Base-by-base conservation (phyloP, 2,888 invertebrate species). In the Tetranychus piercei region DNA sequence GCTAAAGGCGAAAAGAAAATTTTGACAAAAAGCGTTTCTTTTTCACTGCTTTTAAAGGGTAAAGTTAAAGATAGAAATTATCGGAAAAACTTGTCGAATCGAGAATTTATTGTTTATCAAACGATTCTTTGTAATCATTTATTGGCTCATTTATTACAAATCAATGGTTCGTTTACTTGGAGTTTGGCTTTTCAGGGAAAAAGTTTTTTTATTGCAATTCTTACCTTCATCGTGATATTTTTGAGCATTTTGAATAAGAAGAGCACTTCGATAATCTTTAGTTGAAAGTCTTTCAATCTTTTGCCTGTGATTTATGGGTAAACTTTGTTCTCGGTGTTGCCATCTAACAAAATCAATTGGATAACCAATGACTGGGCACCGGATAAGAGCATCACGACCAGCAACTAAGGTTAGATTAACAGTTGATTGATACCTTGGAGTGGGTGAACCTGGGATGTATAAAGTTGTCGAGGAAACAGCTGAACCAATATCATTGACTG, bases 341-440 rank as follows among this genome's bases (percentile, higher is more conserved):
- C 95, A 96, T n/a, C 90, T 90, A 80, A 94, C 91, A 71, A 89
- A 89, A 80, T 92, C 91, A 78, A 95, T 91, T 15, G 95, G 95
- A 84, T 92, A 92, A 66, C 95, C 95, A 78, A 94, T 92, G 67
- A 94, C 94, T 0, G 94, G 94, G 82, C 95, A 95, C 81, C 88
- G 88, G 76, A 91, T 84, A 74, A 87, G 86, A 78, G 90, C 84
- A 76, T 87, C 87, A 82, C 89, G 88, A 71, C 89, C 89, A 15
- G 90, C 89, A 11, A 91, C 90, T 6, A 90, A 90, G 55, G 90
- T 90, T 78, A 90, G 87, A 84, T 90, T 90, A 44, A 88, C 71
- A n/a, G 64, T 34, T n/a, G 74, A 45, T 55, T 72, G 71, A 43
- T 74, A 64, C 43, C 74, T 44, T 7, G 76, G 43, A 1, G 72